These are phyloP conservation scores for Rhingia campestris DNA, from an alignment of 2,888 invertebrate species.

Conservation along the genomic window DNA sequence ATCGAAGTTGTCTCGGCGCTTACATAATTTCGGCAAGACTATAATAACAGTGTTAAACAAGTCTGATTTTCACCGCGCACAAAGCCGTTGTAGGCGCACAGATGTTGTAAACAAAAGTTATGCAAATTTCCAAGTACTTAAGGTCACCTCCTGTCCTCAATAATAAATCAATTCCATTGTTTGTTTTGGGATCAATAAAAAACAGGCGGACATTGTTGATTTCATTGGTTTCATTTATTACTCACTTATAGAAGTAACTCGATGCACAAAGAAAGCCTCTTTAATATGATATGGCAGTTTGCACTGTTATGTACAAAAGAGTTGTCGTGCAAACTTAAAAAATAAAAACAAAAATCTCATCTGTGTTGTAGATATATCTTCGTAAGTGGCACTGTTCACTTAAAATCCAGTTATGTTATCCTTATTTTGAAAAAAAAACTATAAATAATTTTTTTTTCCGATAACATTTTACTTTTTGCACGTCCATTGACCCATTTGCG, in stretches of 20 bases:
- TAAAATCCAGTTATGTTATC: slow-evolving; percentile 57
- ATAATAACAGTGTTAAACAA: background rate
- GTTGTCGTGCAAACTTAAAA: slow-evolving; percentile 60
- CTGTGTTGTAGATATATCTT: slow-evolving; percentile 24
- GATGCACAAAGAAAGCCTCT: background rate
- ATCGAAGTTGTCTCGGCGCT: slow-evolving; percentile 48
- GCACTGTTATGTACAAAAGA: slow-evolving; percentile 37
- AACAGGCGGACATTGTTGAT: slow-evolving; percentile 9
- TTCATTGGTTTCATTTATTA: slow-evolving; percentile 28
- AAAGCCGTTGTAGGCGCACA: slow-evolving; percentile 47
- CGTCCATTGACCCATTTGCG: slow-evolving; percentile 72
- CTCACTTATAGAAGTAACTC: slow-evolving; percentile 19
- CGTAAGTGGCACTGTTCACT: slow-evolving; percentile 12
- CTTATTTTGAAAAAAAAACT: slow-evolving; percentile 30
- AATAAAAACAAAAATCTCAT: background rate
- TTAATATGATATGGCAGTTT: background rate
- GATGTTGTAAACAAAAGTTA: slow-evolving; percentile 42
- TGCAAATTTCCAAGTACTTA: slow-evolving; percentile 58
- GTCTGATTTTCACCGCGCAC: slow-evolving; percentile 38
- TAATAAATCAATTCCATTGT: slow-evolving; percentile 42
- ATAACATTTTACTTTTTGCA: slow-evolving; percentile 44
- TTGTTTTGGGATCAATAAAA: slow-evolving; percentile 35
- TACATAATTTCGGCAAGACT: slow-evolving; percentile 43
- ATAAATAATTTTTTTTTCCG: slow-evolving; percentile 10
- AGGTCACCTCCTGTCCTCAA: slow-evolving; percentile 65